phyloP scores from a whole-genome alignment of 2,888 invertebrate species.

The Diplazon laetatorius region DNA sequence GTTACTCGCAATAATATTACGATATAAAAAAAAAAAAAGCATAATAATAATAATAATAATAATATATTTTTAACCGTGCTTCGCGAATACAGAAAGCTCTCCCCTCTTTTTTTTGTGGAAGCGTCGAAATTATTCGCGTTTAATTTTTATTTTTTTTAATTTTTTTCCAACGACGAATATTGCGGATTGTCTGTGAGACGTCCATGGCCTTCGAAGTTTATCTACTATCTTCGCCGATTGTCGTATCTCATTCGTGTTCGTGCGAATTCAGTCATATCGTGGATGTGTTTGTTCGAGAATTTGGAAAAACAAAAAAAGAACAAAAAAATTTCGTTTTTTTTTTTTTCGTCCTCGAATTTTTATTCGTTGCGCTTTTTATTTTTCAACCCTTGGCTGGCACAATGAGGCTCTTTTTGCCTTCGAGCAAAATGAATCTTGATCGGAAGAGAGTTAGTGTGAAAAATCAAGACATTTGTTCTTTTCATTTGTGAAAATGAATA shows the following conservation, averaged over 20 bases:
- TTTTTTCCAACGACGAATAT: slow-evolving; percentile 9
- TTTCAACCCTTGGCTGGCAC: too few relatives aligned
- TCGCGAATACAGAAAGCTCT: slow-evolving; percentile 26
- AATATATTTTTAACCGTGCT: slow-evolving; percentile 38
- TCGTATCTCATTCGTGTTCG: slow-evolving; percentile 39
- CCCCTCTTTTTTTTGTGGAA: slow-evolving; percentile 2
- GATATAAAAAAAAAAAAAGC: slow-evolving; percentile 40
- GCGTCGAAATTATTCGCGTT: background rate
- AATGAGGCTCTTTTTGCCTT: too few relatives aligned
- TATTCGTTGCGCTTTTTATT: too few relatives aligned
- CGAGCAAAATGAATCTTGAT: too few relatives aligned
- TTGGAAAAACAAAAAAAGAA: too few relatives aligned
- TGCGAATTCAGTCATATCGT: slow-evolving; percentile 54
- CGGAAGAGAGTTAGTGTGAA: too few relatives aligned
- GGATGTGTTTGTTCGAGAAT: slow-evolving; percentile 16
- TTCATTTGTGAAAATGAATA: too few relatives aligned
- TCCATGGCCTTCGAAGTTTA: slow-evolving; percentile 53
- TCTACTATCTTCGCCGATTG: slow-evolving; percentile 52
- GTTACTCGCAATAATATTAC: slow-evolving; percentile 60
- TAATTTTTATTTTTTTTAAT: too few relatives aligned
- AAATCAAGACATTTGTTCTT: too few relatives aligned
- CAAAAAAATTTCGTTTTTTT: too few relatives aligned
- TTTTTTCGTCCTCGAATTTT: too few relatives aligned
- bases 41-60: slow-evolving; percentile 40
- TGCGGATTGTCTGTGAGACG: slow-evolving; percentile 37